Conservation (phyloP, 1,140 invertebrate species). For the Xylocopa sonorina region DNA sequence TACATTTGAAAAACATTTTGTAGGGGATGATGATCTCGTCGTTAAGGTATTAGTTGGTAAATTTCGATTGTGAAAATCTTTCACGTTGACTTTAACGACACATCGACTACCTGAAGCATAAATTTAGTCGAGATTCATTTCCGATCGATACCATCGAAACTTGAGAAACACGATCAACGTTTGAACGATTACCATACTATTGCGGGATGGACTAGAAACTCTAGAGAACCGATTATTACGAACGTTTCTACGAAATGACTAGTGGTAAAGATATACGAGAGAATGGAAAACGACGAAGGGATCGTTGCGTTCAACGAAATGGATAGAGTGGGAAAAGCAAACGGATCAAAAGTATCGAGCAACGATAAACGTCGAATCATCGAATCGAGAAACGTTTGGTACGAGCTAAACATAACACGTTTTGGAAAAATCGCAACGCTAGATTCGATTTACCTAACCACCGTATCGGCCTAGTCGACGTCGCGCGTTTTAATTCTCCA, state of each 20-base stretch:
- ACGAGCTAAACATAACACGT: not conserved
- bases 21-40: too few species aligned
- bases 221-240: too few species aligned
- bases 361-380: not conserved
- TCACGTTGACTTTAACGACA: too few species aligned
- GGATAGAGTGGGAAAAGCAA: not conserved
- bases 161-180: too few species aligned
- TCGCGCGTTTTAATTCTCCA: conserved; percentile 43
- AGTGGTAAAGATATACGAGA: not conserved
- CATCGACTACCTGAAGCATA: too few species aligned
- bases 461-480: too few species aligned
- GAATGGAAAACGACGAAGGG: not conserved
- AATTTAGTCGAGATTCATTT: not conserved
- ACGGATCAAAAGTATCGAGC: not conserved
- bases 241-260: not conserved
- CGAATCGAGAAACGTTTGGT: not conserved
- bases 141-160: not conserved
- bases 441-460: not conserved
- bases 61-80: too few species aligned
- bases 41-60: too few species aligned
- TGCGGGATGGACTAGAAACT: not conserved
- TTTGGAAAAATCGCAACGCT: not conserved
- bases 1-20: too few species aligned
- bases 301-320: not conserved
- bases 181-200: not conserved